Evolutionary conservation across 2,113 vertebrate species (phyloP), one percentile per base, ranked within the genome.

Genomic region (Carassius carassius): DNA sequence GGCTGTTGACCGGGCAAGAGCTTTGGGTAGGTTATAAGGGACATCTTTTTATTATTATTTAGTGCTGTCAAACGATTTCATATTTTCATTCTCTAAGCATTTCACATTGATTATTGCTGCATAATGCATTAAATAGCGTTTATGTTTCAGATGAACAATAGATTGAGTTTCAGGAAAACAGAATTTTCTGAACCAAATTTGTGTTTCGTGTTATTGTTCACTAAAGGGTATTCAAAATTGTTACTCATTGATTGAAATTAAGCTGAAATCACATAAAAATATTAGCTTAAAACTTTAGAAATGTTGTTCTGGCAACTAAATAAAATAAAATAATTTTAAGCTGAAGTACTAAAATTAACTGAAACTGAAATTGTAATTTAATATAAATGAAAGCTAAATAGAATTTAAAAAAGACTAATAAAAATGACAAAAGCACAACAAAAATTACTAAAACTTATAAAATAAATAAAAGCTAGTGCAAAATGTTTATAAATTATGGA

Each of bases 1-100:
- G 87, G 98, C 98, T 21, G 95, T 99, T 81, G 97, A 99, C 86
- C 93, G 96, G 65, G 89, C 94, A 5, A 94, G 90, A 63, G 93
- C 96, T 0, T 88, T 97, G 72, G 97, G 98, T 99, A 81, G 93
- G 95, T 19, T 19, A 19, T 17, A 19, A 69, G 19, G 65, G 17
- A 17, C 65, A 47, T 21, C 4, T 21, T 82, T 56, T n/a, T 82
- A 4, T n/a, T 73, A 14, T 51, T 14, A 29, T 29, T 29, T 29
- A 29, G 29, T 29, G 29, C 29, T 29, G 29, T 29, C 29, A 29
- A 29, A 29, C 29, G 29, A 29, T 29, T 23, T 75, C 1, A 21
- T 17, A 54, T 73, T 41, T 73, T n/a, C 12, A 73, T 73, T 73
- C n/a, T 73, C 2, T 44, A n/a, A 47, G 21, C 37, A 19, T 73